phyloP scores from a whole-genome alignment of 2,113 vertebrate genomes.

The Sinocyclocheilus anophthalmus region DNA sequence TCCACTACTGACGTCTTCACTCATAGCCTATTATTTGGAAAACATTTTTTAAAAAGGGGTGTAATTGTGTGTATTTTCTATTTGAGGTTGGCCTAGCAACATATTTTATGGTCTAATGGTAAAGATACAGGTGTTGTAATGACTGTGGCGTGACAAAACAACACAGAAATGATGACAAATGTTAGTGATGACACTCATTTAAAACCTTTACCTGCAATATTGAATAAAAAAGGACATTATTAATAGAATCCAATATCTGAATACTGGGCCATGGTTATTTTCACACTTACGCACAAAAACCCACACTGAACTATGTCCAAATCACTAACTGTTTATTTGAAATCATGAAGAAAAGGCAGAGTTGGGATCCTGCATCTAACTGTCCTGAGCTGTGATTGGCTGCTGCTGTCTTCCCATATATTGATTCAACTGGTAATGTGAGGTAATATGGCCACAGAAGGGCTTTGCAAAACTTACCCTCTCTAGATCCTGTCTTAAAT shows the following conservation, averaged over 20 bases:
- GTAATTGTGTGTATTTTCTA: background rate
- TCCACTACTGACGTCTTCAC: background rate
- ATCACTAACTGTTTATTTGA: background rate
- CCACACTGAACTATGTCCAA: background rate
- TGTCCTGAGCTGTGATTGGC: background rate
- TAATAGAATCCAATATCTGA: no score
- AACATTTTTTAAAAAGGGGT: background rate
- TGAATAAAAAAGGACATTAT: no score
- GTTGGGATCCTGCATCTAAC: background rate
- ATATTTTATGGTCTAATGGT: background rate
- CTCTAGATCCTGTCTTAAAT: slow-evolving; percentile 96
- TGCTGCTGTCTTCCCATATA: background rate
- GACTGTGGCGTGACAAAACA: background rate
- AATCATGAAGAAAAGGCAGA: background rate
- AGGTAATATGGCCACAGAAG: background rate
- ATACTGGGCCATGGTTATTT: no score
- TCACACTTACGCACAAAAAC: background rate
- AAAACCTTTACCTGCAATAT: background rate
- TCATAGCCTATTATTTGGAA: background rate
- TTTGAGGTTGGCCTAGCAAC: background rate
- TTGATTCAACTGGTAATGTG: background rate
- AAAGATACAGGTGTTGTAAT: background rate
- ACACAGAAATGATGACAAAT: background rate
- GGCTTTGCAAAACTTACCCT: slow-evolving; percentile 79
- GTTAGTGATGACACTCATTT: background rate